Percentiles rank a stretch among this genome's conserved stretches.
phyloP scores from a whole-genome alignment of 2,113 vertebrate genomes.

The Plecturocebus donacophilus region DNA sequence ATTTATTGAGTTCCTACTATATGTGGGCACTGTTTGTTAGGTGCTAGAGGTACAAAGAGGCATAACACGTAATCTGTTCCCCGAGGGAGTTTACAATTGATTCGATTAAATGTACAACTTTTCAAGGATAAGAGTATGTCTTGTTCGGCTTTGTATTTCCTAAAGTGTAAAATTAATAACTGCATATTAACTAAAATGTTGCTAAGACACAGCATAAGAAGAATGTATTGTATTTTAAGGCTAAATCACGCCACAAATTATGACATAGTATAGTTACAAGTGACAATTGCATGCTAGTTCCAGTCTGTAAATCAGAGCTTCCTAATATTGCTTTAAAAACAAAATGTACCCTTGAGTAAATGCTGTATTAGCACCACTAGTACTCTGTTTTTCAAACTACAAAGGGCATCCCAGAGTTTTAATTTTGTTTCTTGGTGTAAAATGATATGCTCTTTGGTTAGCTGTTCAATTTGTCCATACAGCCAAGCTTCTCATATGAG shows the following conservation, averaged over 20 bases:
- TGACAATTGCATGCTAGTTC: neutral
- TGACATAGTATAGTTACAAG: neutral
- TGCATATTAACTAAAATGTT: constrained; percentile 6
- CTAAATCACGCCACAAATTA: neutral
- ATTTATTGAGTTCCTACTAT: neutral
- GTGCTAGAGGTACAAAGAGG: neutral
- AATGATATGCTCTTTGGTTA: neutral
- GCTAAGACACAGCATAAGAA: neutral
- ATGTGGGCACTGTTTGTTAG: neutral
- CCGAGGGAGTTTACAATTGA: neutral
- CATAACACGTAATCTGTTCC: neutral
- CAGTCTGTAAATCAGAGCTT: constrained; percentile 25
- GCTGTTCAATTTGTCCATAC: neutral
- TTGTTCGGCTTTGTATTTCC: constrained; percentile 4
- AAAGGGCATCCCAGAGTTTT: neutral
- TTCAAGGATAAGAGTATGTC: neutral
- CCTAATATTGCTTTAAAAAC: neutral
- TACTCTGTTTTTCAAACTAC: neutral
- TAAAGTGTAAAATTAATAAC: constrained; percentile 21
- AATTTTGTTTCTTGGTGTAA: constrained; percentile 39
- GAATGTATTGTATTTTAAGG: neutral
- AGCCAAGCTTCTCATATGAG: neutral
- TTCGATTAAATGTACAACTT: neutral
- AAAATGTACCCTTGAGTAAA: constrained; percentile 2
- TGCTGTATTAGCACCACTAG: neutral